Evolutionary conservation across 2,888 invertebrate species (phyloP).

Genomic region (Quadroppia sp.): DNA sequence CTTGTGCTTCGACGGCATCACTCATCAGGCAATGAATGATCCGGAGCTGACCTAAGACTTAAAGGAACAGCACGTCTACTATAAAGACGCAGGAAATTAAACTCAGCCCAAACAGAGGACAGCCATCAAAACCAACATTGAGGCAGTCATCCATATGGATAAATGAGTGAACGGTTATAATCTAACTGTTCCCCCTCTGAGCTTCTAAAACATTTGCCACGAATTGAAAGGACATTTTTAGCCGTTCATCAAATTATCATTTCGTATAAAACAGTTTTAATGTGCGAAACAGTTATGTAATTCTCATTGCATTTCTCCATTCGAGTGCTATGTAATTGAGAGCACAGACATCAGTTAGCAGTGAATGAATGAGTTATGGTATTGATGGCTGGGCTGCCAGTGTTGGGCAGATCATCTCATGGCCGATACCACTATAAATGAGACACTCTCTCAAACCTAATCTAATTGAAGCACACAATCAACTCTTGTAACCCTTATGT

Average conservation of each 20-base stretch:
- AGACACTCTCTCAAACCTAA: slow-evolving; percentile 18
- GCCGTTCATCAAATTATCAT: slow-evolving; percentile 2
- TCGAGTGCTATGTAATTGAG: slow-evolving; percentile 29
- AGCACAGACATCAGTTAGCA: not conserved
- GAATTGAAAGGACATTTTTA: slow-evolving; percentile 11
- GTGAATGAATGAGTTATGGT: slow-evolving; percentile 18
- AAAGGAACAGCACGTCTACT: slow-evolving; percentile 29
- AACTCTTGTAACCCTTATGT: slow-evolving; percentile 33
- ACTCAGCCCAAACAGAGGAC: not conserved
- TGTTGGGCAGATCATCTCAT: not conserved
- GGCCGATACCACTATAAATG: slow-evolving; percentile 8
- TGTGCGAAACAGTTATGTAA: slow-evolving; percentile 12
- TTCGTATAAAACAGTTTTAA: slow-evolving; percentile 14
- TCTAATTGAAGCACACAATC: slow-evolving; percentile 29
- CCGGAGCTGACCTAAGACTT: slow-evolving; percentile 21
- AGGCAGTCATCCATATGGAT: slow-evolving; percentile 18
- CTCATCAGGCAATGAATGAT: slow-evolving; percentile 18
- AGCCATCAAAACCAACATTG: not conserved
- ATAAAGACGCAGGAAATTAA: slow-evolving; percentile 30
- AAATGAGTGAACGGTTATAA: not conserved
- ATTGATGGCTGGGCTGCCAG: slow-evolving; percentile 8
- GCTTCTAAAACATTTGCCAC: slow-evolving; percentile 21
- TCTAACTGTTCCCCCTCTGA: slow-evolving; percentile 20
- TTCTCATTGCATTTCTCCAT: slow-evolving; percentile 21
- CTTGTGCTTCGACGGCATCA: slow-evolving; percentile 11